Conservation (phyloP, 1,140 invertebrate genomes). For the Lycorma delicatula region DNA sequence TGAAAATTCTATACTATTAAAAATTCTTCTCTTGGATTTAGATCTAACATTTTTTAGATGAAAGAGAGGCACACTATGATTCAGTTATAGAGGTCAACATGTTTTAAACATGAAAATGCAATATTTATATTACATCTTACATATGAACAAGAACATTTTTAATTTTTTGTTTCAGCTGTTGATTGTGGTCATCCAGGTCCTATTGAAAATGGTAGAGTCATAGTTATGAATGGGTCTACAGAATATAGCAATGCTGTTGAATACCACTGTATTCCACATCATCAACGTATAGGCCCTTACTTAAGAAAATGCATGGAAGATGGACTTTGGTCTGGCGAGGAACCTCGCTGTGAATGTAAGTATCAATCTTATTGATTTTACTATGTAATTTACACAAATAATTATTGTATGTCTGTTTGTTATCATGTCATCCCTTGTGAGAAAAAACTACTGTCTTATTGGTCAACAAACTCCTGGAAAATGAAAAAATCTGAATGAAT, state of each 20-base stretch:
- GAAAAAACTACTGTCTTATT: no score
- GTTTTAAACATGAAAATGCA: no score
- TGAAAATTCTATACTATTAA: no score
- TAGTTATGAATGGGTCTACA: conserved; percentile 74
- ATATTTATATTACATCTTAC: no score
- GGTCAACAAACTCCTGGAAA: no score
- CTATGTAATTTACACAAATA: not conserved
- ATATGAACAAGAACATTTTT: no score
- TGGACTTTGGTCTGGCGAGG: conserved; percentile 74
- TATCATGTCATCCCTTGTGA: not conserved
- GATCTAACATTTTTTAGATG: no score
- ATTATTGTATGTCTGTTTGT: not conserved
- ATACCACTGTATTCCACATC: conserved; percentile 82
- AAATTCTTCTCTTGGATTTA: no score
- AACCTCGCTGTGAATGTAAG: conserved; percentile 61
- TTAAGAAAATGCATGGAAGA: conserved; percentile 72
- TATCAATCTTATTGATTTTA: conserved; percentile 4
- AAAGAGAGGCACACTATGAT: no score
- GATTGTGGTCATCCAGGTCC: conserved; percentile 68
- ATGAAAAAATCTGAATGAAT: no score
- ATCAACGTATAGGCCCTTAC: conserved; percentile 69
- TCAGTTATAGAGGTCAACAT: no score
- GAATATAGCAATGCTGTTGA: conserved; percentile 71
- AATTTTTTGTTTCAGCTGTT: conserved; percentile 50
- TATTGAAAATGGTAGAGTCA: conserved; percentile 77